Conservation (phyloP, 2,797 vertebrate genomes). For the Sternotherus odoratus region DNA sequence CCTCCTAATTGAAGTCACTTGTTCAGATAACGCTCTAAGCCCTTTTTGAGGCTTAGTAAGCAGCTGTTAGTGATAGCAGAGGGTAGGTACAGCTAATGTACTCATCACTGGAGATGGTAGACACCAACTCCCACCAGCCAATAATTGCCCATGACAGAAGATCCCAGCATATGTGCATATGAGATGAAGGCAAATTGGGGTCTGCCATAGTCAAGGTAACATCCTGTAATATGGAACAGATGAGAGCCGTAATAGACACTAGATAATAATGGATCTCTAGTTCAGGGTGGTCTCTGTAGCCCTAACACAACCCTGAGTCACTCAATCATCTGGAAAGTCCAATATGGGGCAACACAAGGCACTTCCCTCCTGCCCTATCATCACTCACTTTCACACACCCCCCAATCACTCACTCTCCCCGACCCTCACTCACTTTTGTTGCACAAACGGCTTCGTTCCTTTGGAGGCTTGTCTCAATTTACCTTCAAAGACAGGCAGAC, state of each 20-base stretch:
- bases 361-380: neutral
- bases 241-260: rapidly evolving
- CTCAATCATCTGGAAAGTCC: neutral
- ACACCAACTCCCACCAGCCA: neutral
- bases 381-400: too few species aligned
- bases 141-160: neutral
- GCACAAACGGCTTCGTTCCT: too few species aligned
- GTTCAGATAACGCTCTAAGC: neutral
- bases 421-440: too few species aligned
- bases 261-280: neutral
- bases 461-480: too few species aligned
- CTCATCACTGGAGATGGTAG: neutral
- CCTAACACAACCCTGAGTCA: neutral
- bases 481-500: too few species aligned
- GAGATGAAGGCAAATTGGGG: neutral
- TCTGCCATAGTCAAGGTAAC: neutral
- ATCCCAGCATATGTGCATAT: rapidly evolving
- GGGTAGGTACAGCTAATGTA: rapidly evolving
- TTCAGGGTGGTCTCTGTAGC: neutral
- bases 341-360: neutral
- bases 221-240: neutral
- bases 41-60: neutral
- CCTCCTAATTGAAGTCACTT: neutral
- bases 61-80: rapidly evolving
- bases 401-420: too few species aligned